phyloP scores from a whole-genome alignment of 2,113 vertebrate species.

The Anoura caudifer region DNA sequence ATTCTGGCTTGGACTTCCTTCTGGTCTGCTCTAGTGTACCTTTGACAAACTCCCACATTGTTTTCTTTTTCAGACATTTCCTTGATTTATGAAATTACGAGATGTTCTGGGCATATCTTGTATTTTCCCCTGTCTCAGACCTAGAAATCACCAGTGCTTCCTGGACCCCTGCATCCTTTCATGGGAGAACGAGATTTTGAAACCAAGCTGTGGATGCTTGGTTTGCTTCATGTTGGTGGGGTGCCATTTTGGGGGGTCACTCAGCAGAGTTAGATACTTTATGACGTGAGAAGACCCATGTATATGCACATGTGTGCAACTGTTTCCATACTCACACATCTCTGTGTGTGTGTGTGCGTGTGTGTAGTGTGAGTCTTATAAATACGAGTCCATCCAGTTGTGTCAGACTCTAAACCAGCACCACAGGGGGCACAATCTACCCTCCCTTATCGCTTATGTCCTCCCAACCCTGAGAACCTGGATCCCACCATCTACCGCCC shows the following conservation, averaged over 20 bases:
- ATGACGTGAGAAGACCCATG: background rate
- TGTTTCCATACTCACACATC: background rate
- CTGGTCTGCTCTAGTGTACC: background rate
- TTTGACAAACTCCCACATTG: background rate
- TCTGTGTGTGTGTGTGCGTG: background rate
- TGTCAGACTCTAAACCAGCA: background rate
- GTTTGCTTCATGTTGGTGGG: background rate
- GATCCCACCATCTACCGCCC: background rate
- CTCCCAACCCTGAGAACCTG: background rate
- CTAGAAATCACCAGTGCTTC: background rate
- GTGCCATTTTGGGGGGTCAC: background rate
- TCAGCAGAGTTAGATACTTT: background rate
- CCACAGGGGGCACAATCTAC: background rate
- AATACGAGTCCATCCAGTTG: background rate
- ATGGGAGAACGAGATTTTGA: background rate
- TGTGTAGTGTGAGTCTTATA: background rate
- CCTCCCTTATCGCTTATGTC: background rate
- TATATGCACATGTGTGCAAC: background rate
- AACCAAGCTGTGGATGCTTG: background rate
- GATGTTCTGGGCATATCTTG: background rate
- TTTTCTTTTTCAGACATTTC: background rate
- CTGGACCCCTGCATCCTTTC: background rate
- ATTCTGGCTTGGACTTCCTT: background rate
- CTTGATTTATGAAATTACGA: background rate
- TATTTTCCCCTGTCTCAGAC: background rate